Evolutionary conservation across 2,113 vertebrate genomes (phyloP), one percentile per base, ranked within the genome.

Genomic region (Panurus biarmicus): DNA sequence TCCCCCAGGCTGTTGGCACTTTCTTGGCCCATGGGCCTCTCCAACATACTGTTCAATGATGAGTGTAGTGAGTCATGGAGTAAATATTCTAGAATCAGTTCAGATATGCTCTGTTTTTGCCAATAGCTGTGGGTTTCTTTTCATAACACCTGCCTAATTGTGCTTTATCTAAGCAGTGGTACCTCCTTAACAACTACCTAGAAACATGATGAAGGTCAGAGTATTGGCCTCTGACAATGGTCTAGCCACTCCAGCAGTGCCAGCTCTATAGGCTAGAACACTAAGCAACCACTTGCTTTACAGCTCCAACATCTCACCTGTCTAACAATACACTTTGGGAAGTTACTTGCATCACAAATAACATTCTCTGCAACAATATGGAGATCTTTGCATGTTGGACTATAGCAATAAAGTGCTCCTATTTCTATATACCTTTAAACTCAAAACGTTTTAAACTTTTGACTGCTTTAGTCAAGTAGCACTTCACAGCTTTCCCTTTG

Each of bases 161-260:
- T n/a, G 53, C 35, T 62, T 81, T 73, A 44, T 53, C 31, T 56
- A 18, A 62, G 29, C 19, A 61, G 17, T 14, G 9, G 20, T 71
- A 20, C 15, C 17, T 18, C 23, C 31, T 14, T 56, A 61, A 53
- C 25, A 62, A 25, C 42, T 53, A 28, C 53, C 29, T 31, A 57
- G 26, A 64, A 81, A 51, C 19, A n/a, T 4, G 17, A 19, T 36
- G 75, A 67, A 51, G 12, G n/a, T 73, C 65, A 76, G 38, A 33
- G 3, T 13, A 9, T 5, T 9, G 28, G 40, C 4, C 8, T 80
- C 28, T 48, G 33, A 40, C 26, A 17, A 4, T 40, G 3, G 4
- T 25, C 9, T 45, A 36, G 56, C 16, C 20, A 47, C n/a, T 38
- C 0, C 2, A 31, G 28, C 12, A 42, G 48, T 0, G 8, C 6